Base-by-base conservation (phyloP, 2,113 vertebrate genomes). In the Lophius piscatorius region DNA sequence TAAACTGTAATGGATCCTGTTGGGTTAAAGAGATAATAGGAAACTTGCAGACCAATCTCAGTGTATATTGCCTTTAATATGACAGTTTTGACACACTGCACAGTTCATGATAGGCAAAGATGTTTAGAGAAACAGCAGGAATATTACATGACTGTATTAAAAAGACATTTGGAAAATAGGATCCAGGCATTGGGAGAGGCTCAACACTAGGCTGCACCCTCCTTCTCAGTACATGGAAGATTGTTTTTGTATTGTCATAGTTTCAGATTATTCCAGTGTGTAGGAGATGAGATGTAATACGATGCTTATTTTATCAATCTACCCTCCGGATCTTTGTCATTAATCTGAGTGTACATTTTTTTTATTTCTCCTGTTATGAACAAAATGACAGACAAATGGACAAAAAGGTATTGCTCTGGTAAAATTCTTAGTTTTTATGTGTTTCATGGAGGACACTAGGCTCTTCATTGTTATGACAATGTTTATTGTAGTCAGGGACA, bases 41-140 rank as follows among this genome's bases (percentile, higher is more conserved):
- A 87, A 78, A 83, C 70, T 60, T 51, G 60, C 48, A 31, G 56
- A 44, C 58, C 64, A 18, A 71, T 79, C 64, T 63, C 54, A 39
- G 82, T 73, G 46, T 78, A 76, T 84, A 83, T 79, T 83, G 70
- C 78, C 70, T 85, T 80, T 86, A 81, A 81, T 86, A 79, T 85
- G 59, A 29, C 39, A 8, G 42, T 70, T 73, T 69, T 80, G 79
- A 87, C 74, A 69, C 63, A 40, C 60, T 63, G 56, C 68, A 49
- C 44, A 42, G 60, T 52, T 40, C 64, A 58, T 71, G 76, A 77
- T 74, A 24, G 76, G 69, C 48, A 52, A 33, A 29, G 35, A 39
- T 55, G 54, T 82, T 85, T 69, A 59, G 55, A 54, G 51, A 28
- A 80, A 77, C 77, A 77, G 78, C 76, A 68, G 69, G 77, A 70